Conservation (phyloP, 1,140 invertebrate genomes). For the Vanessa atalanta region DNA sequence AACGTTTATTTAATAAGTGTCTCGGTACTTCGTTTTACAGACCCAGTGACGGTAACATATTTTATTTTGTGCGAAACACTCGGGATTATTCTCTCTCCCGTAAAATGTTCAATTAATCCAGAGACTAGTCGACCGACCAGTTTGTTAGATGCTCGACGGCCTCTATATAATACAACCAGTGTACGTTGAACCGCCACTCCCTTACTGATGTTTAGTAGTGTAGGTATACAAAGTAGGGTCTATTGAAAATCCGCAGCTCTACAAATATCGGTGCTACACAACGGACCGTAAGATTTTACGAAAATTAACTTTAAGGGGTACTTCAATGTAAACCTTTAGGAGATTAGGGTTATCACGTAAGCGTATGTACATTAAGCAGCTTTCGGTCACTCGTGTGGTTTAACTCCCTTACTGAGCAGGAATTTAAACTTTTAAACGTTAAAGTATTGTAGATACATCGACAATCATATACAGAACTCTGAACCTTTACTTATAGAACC, state of each 20-base stretch:
- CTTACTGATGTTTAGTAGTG: conserved; percentile 31
- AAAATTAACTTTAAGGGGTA: conserved; percentile 74
- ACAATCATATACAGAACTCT: neutral
- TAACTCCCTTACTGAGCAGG: conserved; percentile 3
- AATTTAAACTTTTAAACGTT: conserved; percentile 11
- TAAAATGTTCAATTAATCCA: conserved; percentile 52
- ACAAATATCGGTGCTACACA: conserved; percentile 32
- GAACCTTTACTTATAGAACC: neutral
- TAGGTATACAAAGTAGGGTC: conserved; percentile 24
- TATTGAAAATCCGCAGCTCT: conserved; percentile 43
- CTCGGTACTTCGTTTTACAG: conserved; percentile 53
- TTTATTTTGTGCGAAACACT: conserved; percentile 68
- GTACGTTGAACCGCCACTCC: conserved; percentile 46
- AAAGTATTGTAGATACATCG: neutral
- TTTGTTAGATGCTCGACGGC: conserved; percentile 38
- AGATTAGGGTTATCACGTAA: conserved; percentile 63
- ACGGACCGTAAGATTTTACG: conserved; percentile 66
- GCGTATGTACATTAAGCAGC: conserved; percentile 47
- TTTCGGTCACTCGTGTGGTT: conserved; percentile 37
- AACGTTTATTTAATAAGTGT: conserved; percentile 35
- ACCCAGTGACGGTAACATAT: conserved; percentile 55
- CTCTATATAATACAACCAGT: conserved; percentile 49
- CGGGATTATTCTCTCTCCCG: conserved; percentile 52
- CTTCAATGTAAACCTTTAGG: conserved; percentile 68
- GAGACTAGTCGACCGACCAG: conserved; percentile 39